Evolutionary conservation across 2,797 vertebrate genomes (phyloP), one percentile per base, ranked within the genome.

Genomic region (Gymnothorax javanicus): DNA sequence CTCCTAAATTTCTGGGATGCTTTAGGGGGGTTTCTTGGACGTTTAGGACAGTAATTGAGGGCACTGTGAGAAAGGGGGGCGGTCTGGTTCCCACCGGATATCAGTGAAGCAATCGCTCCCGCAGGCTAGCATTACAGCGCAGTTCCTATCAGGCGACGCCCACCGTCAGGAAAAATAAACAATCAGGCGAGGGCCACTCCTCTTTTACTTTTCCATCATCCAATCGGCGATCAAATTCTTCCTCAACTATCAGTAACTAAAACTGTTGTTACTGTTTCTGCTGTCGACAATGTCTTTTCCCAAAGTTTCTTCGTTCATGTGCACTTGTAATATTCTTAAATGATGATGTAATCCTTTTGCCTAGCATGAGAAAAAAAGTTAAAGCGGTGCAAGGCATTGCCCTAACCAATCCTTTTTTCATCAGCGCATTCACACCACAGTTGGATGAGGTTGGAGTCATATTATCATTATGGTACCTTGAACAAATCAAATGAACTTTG

Each of bases 71-170:
- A 88, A 87, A 87, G 88, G 64, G 62, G 87, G 58, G 88, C 82
- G 57, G 88, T 50, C 85, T 85, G 88, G 90, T 93, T 94, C 93
- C 90, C 92, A 94, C 89, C 85, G 87, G 17, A 71, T 93, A 94
- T 94, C 94, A 89, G 87, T 84, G 50, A 83, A 13, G 25, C 71
- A 89, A 92, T 94, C 92, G 86, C 88, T 86, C 91, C 88, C 91
- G 91, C 89, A 89, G n/a, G 60, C 87, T 11, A 0, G 20, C 90
- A 90, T 88, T 75, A 0, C 87, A 59, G 87, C 88, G 91, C 64
- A 43, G 15, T 82, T 57, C 86, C 64, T 87, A 85, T 89, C 88
- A 85, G 59, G 85, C n/a, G 50, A 27, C 73, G 84, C 84, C 60
- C 87, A 64, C 0, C 11, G 57, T 25, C 0, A 64, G 87, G 59